Base-by-base conservation (phyloP, 2,888 invertebrate genomes). In the Arrhopalites spinosus region DNA sequence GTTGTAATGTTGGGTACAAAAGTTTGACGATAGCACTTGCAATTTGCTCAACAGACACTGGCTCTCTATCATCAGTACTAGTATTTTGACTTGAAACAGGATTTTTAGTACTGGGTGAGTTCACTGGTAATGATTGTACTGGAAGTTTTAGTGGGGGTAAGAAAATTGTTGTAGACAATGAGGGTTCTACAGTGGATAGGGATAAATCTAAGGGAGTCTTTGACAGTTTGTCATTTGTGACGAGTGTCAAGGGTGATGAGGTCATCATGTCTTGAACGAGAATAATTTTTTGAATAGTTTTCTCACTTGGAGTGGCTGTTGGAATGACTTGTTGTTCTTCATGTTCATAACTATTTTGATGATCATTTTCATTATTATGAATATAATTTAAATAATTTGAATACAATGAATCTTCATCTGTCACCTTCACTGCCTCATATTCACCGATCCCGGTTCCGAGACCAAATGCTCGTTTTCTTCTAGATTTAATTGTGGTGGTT, bases 11-110 rank as follows among this genome's bases (percentile, higher is more conserved):
- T 7, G 75, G 75, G 27, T 71, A 75, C 0, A 75, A 25, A 8
- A 75, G 64, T 30, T 75, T 61, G 15, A 70, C 71, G 23, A 75
- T 75, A 11, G 70, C 70, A 64, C 30, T 64, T 17, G 75, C 71
- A 53, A 75, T 75, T 25, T 64, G 61, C 11, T 75, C 70, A 8
- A 67, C 73, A 15, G 73, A 71, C 25, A 71, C 59, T n/a, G 71
- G 30, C 15, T 71, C 59, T 36, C n/a, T 66, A 1, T 45, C 23
- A 1, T 17, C n/a, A 23, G 30, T 45, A 59, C 25, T 7, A 27
- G 47, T 50, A 50, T 50, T 68, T 8, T 25, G 59, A 8, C 30
- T 2, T 59, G 8, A 27, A 17, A 7, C 29, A 8, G 45, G 67
- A 45, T 43, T 67, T 47, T 67, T 67, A 17, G n/a, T 43, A 2